Evolutionary conservation across 2,113 vertebrate genomes (phyloP), one percentile per base, ranked within the genome.

Genomic region (Triplophysa dalaica): DNA sequence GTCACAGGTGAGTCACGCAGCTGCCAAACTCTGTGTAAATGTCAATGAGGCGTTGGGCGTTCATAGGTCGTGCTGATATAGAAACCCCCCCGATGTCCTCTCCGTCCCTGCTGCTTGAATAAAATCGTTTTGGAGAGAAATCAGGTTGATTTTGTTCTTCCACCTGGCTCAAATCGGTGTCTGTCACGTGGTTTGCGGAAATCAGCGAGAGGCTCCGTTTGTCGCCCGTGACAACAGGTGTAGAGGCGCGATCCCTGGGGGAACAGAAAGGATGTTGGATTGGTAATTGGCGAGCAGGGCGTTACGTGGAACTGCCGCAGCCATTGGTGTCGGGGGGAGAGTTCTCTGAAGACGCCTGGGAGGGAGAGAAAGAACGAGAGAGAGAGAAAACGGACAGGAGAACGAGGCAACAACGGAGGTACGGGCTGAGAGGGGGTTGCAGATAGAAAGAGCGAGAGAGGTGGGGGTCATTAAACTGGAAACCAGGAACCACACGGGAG

Each of bases 401-500:
- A 60, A 65, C 87, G 79, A 86, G 78, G 85, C 81, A 85, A 67
- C 74, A 68, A 54, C 17, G 74, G 80, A 83, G 50, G 52, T 75
- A 41, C 45, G 52, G 75, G 58, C 33, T 21, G 58, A 64, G 58
- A 82, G 73, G 73, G 81, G 76, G 80, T 62, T 78, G 33, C 26
- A 76, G 75, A 77, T 3, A 60, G 73, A 84, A 80, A 82, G 87
- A 81, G 69, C 65, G 65, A 76, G 52, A 67, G 54, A 54, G 75
- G 65, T 87, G 87, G 88, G 80, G 90, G 90, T 91, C 91, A 92
- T 92, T 91, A 92, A 93, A 92, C 91, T 86, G 84, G 85, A 92
- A 90, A 92, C 90, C 88, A 86, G 89, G 85, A 87, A 88, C 89
- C 92, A 92, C 92, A 92, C 88, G 88, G 90, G 91, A 92, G 89